Evolutionary conservation across 2,888 invertebrate genomes (phyloP), one percentile per base, ranked within the genome.

Genomic region (Microctonus brassicae): DNA sequence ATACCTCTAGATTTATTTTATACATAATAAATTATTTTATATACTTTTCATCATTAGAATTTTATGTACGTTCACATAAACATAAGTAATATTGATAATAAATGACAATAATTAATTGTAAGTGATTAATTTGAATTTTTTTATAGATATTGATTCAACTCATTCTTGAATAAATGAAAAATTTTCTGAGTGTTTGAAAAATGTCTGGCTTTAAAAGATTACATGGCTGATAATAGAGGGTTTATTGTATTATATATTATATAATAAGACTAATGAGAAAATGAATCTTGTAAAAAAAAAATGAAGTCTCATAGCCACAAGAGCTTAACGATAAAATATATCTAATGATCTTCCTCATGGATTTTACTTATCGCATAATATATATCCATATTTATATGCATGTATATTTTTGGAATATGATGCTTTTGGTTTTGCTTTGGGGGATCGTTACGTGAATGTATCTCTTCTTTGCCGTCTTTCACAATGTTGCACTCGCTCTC

Each of bases 281-380:
- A 47, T 47, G 47, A 47, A 47, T 47, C 47, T n/a, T n/a, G n/a
- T n/a, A 47, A 47, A 47, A 47, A 47, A 47, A 17, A n/a, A 47
- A 47, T 17, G 17, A 47, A 47, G 17, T n/a, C 39, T 39, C n/a
- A 39, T 13, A n/a, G 39, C 39, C n/a, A 47, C 17, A 9, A 4
- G 7, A 47, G 47, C 17, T 47, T n/a, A 17, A 47, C 39, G 39
- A n/a, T n/a, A 39, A 39, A 39, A 13, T 39, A n/a, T 29, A 47
- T 47, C 47, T 17, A 47, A 47, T 47, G 17, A 17, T 42, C 4
- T 13, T 47, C 47, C 47, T 7, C 17, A 47, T 17, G 17, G 17
- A 17, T 17, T 47, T 17, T 47, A 17, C 47, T 47, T 47, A 47
- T 47, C 47, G 47, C 7, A 47, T 17, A 47, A 47, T 47, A 47